These are phyloP conservation scores for Myopa tessellatipennis DNA, from an alignment of 2,888 invertebrate genomes.

Conservation along the genomic window DNA sequence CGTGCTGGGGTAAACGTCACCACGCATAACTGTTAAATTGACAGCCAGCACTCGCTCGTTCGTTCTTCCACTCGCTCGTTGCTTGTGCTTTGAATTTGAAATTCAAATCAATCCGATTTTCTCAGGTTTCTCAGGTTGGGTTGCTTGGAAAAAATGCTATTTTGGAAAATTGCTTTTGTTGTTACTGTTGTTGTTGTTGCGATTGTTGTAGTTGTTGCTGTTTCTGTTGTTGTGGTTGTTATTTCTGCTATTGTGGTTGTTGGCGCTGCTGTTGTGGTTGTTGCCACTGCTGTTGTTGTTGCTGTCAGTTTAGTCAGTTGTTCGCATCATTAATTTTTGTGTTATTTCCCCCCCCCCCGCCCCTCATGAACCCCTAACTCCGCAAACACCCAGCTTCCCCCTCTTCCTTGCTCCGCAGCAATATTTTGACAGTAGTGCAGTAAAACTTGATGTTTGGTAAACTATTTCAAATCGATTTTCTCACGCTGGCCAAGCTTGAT, in stretches of 20 bases:
- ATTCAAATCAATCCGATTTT: conserved; percentile 21
- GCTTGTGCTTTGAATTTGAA: conserved; percentile 11
- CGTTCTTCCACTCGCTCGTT: neutral
- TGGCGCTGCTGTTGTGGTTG: neutral
- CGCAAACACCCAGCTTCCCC: neutral
- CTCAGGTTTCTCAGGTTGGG: neutral
- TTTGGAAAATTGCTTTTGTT: neutral
- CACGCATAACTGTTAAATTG: conserved; percentile 12
- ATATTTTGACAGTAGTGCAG: no score
- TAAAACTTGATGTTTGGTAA: neutral
- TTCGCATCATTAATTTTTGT: conserved; percentile 26
- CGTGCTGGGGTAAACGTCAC: neutral
- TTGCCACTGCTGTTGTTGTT: conserved; percentile 1
- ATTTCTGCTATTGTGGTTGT: no score
- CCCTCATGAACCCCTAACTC: neutral
- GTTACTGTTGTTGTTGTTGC: neutral
- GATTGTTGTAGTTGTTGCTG: conserved; percentile 8
- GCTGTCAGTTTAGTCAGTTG: conserved; percentile 19
- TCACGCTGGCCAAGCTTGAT: neutral
- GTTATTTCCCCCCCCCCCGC: neutral
- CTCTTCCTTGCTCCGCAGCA: neutral
- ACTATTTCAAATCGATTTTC: conserved; percentile 16
- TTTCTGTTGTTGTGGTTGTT: neutral
- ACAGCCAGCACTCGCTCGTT: neutral
- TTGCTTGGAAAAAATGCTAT: neutral